Base-by-base conservation (phyloP, 2,113 vertebrate genomes). In the Anas platyrhynchos region DNA sequence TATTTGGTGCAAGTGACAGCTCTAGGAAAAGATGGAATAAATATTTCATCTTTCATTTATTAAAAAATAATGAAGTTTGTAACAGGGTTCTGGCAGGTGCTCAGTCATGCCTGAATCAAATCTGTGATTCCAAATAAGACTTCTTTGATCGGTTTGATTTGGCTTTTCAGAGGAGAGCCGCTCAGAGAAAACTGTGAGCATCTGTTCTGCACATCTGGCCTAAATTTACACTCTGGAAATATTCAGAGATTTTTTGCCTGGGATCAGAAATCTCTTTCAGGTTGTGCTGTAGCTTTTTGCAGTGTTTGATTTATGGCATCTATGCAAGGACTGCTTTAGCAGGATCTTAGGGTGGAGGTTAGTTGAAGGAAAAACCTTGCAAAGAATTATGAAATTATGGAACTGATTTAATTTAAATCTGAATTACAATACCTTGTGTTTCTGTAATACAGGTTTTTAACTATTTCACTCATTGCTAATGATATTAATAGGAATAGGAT, bases 401-500 rank as follows among this genome's bases (percentile, higher is more conserved):
- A 96, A 89, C 80, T 48, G 55, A 44, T 86, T 82, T 88, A 43
- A 58, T 92, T 97, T 96, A 36, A 94, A 56, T 89, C 68, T 88
- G 18, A 71, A 86, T 89, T 81, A n/a, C 69, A 79, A 14, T 69
- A 43, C 6, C 22, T 93, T n/a, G 13, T 85, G 68, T 91, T 94
- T 83, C 65, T 83, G 85, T 72, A 89, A 86, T 61, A 27, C 3
- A 62, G 44, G 12, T 55, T 84, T 83, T 41, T 36, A 90, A 76
- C 83, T 96, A 63, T 93, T 95, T 92, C 56, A 59, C 52, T 91
- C 38, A 55, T 68, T 93, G 36, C 20, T 93, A 80, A 21, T 75
- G 36, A 17, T 73, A 48, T 34, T 78, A 54, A 67, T 65, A 85
- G 68, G 83, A 78, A 44, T 16, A 11, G 12, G 52, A 0, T 38